Conservation (phyloP, 1,140 invertebrate genomes). For the Euura saliciscinereae region DNA sequence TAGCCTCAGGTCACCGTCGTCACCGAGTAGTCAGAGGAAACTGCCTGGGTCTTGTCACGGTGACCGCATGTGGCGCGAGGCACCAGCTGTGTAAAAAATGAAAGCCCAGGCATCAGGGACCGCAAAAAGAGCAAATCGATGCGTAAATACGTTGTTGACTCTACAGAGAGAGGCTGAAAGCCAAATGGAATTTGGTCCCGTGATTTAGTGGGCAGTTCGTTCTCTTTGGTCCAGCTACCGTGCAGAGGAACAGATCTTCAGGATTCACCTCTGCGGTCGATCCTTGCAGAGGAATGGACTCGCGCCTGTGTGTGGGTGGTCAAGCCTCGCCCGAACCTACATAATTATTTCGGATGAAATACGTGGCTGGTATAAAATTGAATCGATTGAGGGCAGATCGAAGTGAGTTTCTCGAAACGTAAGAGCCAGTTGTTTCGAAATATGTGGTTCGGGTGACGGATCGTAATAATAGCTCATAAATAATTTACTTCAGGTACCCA, state of each 20-base stretch:
- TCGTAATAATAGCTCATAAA: not conserved
- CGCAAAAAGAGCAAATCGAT: constrained; percentile 54
- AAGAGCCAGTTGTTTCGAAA: not conserved
- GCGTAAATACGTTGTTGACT: constrained; percentile 57
- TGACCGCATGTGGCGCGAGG: constrained; percentile 40
- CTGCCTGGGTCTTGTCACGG: constrained; percentile 34
- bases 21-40: constrained; percentile 32
- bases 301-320: not conserved
- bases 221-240: not conserved
- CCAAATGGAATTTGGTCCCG: constrained; percentile 53
- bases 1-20: constrained; percentile 44
- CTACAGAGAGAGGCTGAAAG: constrained; percentile 44
- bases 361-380: too few relatives aligned
- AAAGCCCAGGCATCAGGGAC: constrained; percentile 27
- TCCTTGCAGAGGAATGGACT: not conserved
- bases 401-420: not conserved
- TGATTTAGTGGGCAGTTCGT: constrained; percentile 50
- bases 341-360: not conserved
- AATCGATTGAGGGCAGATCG: not conserved
- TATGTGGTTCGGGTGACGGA: not conserved
- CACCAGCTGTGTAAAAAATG: constrained; percentile 8
- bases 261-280: not conserved
- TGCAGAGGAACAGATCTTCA: not conserved
- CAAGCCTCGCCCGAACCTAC: not conserved
- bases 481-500: not conserved